Conservation (phyloP, 2,888 invertebrate genomes). For the Argyresthia goedartella region DNA sequence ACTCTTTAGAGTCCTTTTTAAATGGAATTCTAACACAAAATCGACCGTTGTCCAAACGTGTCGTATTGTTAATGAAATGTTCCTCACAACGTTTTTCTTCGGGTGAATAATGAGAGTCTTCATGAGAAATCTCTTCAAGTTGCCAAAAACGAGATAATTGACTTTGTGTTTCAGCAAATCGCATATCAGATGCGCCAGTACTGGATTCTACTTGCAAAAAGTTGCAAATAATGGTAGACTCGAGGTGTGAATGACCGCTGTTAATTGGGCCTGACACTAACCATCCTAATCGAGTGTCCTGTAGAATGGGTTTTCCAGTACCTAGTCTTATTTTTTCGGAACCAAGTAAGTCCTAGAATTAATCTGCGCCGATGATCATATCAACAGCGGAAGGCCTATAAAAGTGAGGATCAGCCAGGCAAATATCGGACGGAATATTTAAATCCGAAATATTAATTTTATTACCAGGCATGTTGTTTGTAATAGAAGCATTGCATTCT, state of each 20-base stretch:
- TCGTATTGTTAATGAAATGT: conserved; percentile 17
- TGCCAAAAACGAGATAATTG: not conserved
- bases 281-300: not conserved
- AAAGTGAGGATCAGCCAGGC: too few species aligned
- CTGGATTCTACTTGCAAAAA: not conserved
- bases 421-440: not conserved
- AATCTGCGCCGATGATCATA: not conserved
- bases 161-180: not conserved
- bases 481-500: not conserved
- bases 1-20: conserved; percentile 9
- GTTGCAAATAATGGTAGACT: not conserved
- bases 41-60: conserved; percentile 15
- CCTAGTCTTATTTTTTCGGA: not conserved
- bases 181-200: not conserved
- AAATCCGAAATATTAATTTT: not conserved
- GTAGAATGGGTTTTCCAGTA: not conserved
- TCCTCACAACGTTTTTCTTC: conserved; percentile 14
- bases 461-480: not conserved
- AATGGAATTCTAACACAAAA: conserved; percentile 18
- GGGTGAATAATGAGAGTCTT: too few species aligned
- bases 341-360: not conserved
- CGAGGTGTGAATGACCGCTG: not conserved
- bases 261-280: too few species aligned
- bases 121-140: too few species aligned
- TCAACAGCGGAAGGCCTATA: not conserved